Evolutionary conservation across 2,113 vertebrate genomes (phyloP).

Genomic region (Riparia riparia): DNA sequence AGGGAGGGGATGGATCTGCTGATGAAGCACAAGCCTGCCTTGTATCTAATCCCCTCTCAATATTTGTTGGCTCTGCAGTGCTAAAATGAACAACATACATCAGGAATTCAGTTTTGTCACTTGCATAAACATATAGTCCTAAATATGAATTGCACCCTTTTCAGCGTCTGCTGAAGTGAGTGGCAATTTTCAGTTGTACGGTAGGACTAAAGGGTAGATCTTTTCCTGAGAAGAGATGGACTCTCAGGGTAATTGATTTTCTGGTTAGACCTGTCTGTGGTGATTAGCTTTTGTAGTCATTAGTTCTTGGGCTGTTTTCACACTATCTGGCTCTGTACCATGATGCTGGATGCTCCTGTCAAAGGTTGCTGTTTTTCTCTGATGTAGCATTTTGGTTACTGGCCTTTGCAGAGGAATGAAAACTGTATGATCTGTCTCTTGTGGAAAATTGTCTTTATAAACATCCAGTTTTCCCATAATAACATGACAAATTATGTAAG

Average conservation of each 20-base stretch:
- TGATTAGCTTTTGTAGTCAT: not conserved
- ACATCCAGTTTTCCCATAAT: not conserved
- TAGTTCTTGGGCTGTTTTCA: not conserved
- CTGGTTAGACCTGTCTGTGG: not conserved
- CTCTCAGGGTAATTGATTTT: not conserved
- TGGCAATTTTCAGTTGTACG: not conserved
- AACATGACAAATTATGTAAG: not conserved
- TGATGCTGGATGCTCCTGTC: not conserved
- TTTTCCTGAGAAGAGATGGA: not conserved
- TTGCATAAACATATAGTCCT: not conserved
- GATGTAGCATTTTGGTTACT: not conserved
- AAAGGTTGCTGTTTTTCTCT: not conserved
- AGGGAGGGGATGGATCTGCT: slow-evolving; percentile 40
- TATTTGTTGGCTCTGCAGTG: not conserved
- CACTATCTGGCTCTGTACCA: not conserved
- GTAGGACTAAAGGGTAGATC: not conserved
- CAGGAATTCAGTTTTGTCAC: not conserved
- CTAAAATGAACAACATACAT: not conserved
- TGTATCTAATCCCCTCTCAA: rapidly evolving
- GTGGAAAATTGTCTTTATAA: not conserved
- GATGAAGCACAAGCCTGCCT: slow-evolving; percentile 40
- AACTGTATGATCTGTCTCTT: not conserved
- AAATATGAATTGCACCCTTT: not conserved
- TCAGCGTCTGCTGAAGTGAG: not conserved
- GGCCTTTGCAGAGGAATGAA: not conserved